Evolutionary conservation across 2,888 invertebrate genomes (phyloP).

Genomic region (Hypercompe scribonia): DNA sequence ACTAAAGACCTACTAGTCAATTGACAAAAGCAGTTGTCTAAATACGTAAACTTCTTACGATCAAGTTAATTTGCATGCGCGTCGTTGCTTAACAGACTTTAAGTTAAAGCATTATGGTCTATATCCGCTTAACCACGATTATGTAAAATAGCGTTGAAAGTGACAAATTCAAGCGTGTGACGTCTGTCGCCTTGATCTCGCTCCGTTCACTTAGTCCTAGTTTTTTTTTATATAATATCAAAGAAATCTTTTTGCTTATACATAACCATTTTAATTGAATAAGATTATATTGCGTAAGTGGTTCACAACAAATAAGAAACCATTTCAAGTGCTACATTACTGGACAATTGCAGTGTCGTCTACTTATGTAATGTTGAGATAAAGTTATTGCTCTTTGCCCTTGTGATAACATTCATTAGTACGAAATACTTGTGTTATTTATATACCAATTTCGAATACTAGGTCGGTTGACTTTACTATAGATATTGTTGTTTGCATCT

Average conservation of each 20-base stretch:
- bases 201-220: slow-evolving; percentile 45
- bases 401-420: slow-evolving; percentile 18
- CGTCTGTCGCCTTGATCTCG: slow-evolving; percentile 51
- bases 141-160: slow-evolving; percentile 43
- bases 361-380: slow-evolving; percentile 18
- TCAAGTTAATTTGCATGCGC: slow-evolving; percentile 9
- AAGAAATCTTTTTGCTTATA: slow-evolving; percentile 22
- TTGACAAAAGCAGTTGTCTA: neutral
- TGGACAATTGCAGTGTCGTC: slow-evolving; percentile 16
- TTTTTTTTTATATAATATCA: slow-evolving; percentile 27
- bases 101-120: slow-evolving; percentile 22
- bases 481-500: neutral
- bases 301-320: slow-evolving; percentile 20
- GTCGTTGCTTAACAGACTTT: slow-evolving; percentile 16
- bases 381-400: slow-evolving; percentile 25
- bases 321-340: neutral
- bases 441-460: slow-evolving; percentile 4
- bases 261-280: slow-evolving; percentile 18
- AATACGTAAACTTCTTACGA: slow-evolving; percentile 15
- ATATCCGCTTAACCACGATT: slow-evolving; percentile 21
- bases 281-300: slow-evolving; percentile 25
- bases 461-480: neutral
- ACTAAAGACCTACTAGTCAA: neutral
- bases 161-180: slow-evolving; percentile 48
- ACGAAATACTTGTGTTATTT: neutral